Evolutionary conservation across 2,797 vertebrate genomes (phyloP).

Genomic region (Enteromius radiatus): DNA sequence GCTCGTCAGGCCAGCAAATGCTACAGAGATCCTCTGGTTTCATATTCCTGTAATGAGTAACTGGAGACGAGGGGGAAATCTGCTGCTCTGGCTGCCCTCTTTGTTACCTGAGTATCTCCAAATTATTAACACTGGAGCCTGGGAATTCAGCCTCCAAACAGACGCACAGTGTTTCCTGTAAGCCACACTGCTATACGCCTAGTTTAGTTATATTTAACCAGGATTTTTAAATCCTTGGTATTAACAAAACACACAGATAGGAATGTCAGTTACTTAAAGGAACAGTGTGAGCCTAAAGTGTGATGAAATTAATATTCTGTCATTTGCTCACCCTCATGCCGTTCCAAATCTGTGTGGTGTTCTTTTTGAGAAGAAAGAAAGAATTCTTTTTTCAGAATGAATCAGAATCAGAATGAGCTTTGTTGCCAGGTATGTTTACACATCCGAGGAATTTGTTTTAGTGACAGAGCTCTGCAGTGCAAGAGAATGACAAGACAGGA

Average conservation of each 20-base stretch:
- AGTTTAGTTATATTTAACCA: constrained; percentile 1
- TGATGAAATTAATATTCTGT: not conserved
- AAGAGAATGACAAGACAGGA: no score
- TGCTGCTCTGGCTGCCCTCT: constrained; percentile 53
- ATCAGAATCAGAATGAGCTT: no score
- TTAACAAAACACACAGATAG: constrained; percentile 13
- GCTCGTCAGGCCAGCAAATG: constrained; percentile 51
- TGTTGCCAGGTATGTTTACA: no score
- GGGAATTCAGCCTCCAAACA: constrained; percentile 49
- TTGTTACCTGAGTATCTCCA: constrained; percentile 54
- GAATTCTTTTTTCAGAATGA: no score
- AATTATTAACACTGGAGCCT: constrained; percentile 54
- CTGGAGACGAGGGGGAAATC: constrained; percentile 53
- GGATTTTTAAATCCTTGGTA: not conserved
- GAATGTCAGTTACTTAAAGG: not conserved
- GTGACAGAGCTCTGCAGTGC: no score
- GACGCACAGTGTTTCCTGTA: constrained; percentile 19
- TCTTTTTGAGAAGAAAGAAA: no score
- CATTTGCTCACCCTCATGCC: not conserved
- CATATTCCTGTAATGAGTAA: constrained; percentile 60
- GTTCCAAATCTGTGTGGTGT: not conserved
- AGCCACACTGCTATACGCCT: not conserved
- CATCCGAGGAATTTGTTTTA: no score
- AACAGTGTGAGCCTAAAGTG: not conserved
- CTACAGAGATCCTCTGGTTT: constrained; percentile 51